These are phyloP conservation scores for Mesitornis unicolor DNA, from an alignment of 2,113 vertebrate genomes.

Conservation along the genomic window DNA sequence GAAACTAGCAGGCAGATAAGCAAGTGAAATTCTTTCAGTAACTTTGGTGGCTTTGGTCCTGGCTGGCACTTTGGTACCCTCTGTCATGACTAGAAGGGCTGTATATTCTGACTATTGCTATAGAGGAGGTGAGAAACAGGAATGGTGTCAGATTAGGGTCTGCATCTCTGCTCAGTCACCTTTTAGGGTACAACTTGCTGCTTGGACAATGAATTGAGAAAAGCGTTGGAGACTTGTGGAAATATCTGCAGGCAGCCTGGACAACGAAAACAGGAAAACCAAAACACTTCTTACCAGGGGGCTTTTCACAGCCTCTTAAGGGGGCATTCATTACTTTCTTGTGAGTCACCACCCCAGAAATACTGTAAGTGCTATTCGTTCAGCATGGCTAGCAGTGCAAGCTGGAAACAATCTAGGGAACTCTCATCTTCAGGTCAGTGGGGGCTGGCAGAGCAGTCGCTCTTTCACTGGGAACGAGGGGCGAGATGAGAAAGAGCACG, in stretches of 20 bases:
- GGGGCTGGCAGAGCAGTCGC: background rate
- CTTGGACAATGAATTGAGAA: background rate
- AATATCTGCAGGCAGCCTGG: background rate
- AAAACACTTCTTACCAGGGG: background rate
- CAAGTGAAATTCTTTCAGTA: background rate
- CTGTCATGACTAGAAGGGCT: background rate
- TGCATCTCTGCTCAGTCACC: background rate
- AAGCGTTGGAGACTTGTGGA: background rate
- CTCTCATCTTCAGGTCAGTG: conserved; percentile 66
- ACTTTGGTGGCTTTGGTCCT: background rate
- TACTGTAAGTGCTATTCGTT: conserved; percentile 48
- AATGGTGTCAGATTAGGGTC: background rate
- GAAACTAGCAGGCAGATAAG: background rate
- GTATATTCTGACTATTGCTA: background rate
- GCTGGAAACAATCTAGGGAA: conserved; percentile 73
- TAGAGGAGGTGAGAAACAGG: background rate
- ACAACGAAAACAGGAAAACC: background rate
- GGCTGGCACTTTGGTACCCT: background rate
- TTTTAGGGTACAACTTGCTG: background rate
- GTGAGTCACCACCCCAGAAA: conserved; percentile 66
- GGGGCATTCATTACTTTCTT: conserved; percentile 47
- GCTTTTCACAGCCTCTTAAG: conserved; percentile 12
- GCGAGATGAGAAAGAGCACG: conserved; percentile 29
- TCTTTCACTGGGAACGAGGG: background rate
- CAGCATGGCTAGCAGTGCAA: conserved; percentile 21